Evolutionary conservation across 2,797 vertebrate genomes (phyloP).

Genomic region (Morelia viridis): DNA sequence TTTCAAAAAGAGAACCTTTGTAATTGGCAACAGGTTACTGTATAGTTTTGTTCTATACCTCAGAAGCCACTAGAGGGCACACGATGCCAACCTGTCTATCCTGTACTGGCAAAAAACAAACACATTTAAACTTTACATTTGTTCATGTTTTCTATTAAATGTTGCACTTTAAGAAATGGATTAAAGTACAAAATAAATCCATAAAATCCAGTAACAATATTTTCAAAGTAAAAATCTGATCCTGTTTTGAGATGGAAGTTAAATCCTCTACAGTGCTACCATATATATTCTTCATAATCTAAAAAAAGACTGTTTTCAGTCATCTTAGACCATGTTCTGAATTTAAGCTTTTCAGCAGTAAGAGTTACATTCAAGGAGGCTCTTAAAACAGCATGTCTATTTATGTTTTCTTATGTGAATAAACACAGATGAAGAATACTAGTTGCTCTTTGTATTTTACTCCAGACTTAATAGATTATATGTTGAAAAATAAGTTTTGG

Average conservation of each 20-base stretch:
- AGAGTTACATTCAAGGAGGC: not conserved
- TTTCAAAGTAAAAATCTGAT: not conserved
- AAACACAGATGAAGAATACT: not conserved
- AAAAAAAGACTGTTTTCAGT: not conserved
- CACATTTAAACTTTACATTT: not conserved
- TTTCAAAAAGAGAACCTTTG: not conserved
- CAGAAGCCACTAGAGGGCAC: slow-evolving; percentile 55
- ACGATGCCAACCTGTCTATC: not conserved
- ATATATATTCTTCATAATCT: not conserved
- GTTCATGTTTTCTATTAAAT: slow-evolving; percentile 7
- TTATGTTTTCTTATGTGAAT: slow-evolving; percentile 41
- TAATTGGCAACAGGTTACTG: not conserved
- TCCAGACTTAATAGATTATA: not conserved
- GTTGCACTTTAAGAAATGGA: not conserved
- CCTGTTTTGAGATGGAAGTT: not conserved
- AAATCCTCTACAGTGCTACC: slow-evolving; percentile 8
- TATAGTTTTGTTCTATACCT: not conserved
- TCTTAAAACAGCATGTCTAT: slow-evolving; percentile 44
- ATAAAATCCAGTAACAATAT: slow-evolving; percentile 5
- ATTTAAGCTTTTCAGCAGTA: not conserved
- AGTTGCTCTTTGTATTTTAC: not conserved
- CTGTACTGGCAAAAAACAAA: no score
- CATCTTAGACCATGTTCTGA: not conserved
- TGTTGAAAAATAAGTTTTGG: not conserved
- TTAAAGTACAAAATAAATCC: not conserved